Evolutionary conservation across 2,888 invertebrate genomes (phyloP), one percentile per base, ranked within the genome.

Genomic region (Phaedon cochleariae): DNA sequence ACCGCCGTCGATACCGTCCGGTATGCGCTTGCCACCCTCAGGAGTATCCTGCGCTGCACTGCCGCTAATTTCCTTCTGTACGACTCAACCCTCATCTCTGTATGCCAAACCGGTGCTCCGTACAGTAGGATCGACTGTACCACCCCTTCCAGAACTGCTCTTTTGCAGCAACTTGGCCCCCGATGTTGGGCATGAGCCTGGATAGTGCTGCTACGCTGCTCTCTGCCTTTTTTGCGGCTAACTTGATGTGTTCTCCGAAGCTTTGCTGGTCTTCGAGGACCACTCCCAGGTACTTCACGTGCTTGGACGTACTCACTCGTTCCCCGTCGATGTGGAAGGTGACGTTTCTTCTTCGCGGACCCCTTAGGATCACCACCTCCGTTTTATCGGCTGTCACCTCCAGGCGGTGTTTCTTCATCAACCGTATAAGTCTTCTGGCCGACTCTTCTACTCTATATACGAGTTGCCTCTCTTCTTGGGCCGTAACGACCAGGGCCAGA

Each of bases 341-440:
- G 1, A 52, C 17, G 9, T 26, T 29, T 21, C 61, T 15, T 7
- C 62, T 55, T 22, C 65, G 37, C 9, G 41, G 54, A 1, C 68
- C 65, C 7, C 37, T 59, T 1, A 61, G 5, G 0, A 69, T 54
- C 1, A 69, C 20, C 12, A 53, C 52, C 21, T 69, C 66, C 0
- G 64, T 69, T 59, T 69, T 69, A 6, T 55, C 22, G 4, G 69
- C 41, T n/a, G n/a, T n/a, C n/a, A n/a, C n/a, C n/a, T n/a, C n/a
- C n/a, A n/a, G n/a, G n/a, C n/a, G n/a, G n/a, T 1, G 61, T n/a
- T n/a, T n/a, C n/a, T n/a, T n/a, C 34, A 34, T 2, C 34, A 7
- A 34, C 10, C 12, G 6, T 2, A 2, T 12, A 9, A 34, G 6
- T 34, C 6, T 34, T 34, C 6, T 10, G 2, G 12, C 2, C 2